Evolutionary conservation across 2,113 vertebrate species (phyloP).

Genomic region (Lathamus discolor): DNA sequence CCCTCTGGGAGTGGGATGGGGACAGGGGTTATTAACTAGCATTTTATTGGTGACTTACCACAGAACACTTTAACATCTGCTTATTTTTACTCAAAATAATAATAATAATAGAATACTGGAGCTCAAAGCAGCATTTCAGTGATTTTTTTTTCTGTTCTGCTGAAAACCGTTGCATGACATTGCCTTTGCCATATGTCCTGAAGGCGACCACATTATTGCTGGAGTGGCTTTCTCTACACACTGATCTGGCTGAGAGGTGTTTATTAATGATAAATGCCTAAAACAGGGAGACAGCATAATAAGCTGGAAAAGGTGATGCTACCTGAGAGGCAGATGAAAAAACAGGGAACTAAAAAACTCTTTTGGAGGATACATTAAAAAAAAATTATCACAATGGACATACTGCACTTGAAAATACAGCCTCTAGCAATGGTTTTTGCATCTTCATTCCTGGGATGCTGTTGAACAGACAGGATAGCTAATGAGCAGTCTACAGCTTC

Average conservation of each 20-base stretch:
- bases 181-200: not conserved
- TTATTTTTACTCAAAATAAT: not conserved
- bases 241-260: not conserved
- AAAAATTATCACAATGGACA: not conserved
- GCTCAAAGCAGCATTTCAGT: not conserved
- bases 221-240: not conserved
- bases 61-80: not conserved
- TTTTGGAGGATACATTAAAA: not conserved
- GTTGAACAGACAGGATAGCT: not conserved
- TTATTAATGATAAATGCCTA: not conserved
- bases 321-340: not conserved
- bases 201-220: not conserved
- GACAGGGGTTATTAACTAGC: not conserved
- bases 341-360: not conserved
- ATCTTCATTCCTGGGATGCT: not conserved
- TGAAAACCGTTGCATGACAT: accelerated
- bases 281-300: accelerated
- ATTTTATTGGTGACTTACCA: not conserved
- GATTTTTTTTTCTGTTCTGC: not conserved
- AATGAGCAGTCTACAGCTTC: not conserved
- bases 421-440: not conserved
- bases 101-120: not conserved
- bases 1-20: not conserved
- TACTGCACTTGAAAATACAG: not conserved
- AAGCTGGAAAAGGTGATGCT: not conserved